Evolutionary conservation across 2,797 vertebrate genomes (phyloP).

Genomic region (Acanthis flammea): DNA sequence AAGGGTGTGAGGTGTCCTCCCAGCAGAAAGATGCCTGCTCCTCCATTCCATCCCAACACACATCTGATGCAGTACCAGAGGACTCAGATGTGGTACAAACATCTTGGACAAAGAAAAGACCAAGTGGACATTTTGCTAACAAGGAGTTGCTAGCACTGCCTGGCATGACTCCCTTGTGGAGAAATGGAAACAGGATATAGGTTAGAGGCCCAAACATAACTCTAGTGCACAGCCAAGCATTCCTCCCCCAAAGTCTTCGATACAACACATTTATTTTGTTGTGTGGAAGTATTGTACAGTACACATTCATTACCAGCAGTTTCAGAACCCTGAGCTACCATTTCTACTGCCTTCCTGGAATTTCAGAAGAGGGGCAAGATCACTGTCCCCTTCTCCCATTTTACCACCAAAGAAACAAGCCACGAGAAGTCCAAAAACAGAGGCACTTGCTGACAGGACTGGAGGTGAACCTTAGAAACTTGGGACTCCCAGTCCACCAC

Average conservation of each 20-base stretch:
- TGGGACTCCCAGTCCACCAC: neutral
- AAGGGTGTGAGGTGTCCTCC: neutral
- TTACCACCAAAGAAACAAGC: neutral
- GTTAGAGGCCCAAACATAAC: neutral
- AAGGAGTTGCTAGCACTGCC: neutral
- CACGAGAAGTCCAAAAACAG: neutral
- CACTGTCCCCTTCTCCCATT: neutral
- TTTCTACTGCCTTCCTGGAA: neutral
- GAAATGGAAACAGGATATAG: neutral
- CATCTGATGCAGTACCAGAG: neutral
- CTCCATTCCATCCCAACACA: neutral
- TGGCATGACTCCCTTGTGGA: neutral
- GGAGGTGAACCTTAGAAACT: neutral
- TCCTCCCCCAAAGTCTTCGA: neutral
- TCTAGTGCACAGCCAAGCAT: neutral
- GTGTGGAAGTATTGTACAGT: neutral
- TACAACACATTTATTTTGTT: constrained; percentile 54
- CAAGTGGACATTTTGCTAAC: neutral
- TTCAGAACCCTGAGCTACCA: constrained; percentile 4
- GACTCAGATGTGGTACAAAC: neutral
- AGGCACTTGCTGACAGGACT: neutral
- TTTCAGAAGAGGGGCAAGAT: neutral
- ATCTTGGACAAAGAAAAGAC: neutral
- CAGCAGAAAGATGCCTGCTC: neutral
- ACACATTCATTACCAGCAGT: neutral